A percentile compares a stretch with the other conserved stretches of the same genome.
Conservation (phyloP, 1,140 invertebrate genomes). For the Neuroterus valhalla region DNA sequence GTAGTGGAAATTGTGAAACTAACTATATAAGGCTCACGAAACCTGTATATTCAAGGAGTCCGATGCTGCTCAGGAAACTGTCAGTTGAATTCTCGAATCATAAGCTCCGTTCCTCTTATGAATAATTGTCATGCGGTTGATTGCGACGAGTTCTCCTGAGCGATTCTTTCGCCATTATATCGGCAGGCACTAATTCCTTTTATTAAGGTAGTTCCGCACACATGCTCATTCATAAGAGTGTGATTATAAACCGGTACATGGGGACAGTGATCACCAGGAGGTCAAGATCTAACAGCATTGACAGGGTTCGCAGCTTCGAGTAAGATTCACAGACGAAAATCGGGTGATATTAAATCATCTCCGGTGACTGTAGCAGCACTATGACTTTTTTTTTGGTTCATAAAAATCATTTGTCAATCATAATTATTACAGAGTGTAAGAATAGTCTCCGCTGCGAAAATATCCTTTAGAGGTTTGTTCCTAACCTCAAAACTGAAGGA, state of each 20-base stretch:
- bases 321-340: background rate
- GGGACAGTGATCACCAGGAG: background rate
- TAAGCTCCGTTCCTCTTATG: background rate
- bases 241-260: conserved; percentile 3
- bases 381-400: background rate
- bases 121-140: background rate
- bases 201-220: background rate
- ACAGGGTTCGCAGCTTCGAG: background rate
- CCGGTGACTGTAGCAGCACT: background rate
- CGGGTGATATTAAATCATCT: background rate
- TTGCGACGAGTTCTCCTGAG: conserved; percentile 19
- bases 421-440: too few species aligned
- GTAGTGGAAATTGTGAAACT: background rate
- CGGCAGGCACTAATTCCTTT: background rate
- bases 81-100: background rate
- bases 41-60: background rate
- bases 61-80: conserved; percentile 15
- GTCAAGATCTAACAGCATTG: background rate
- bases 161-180: background rate
- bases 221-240: background rate
- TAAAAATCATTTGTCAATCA: too few species aligned
- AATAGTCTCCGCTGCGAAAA: too few species aligned
- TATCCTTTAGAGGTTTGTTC: too few species aligned
- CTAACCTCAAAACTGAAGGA: too few species aligned
- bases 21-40: background rate